Evolutionary conservation across 1,140 invertebrate genomes (phyloP).

Genomic region (Drosophila tristis): DNA sequence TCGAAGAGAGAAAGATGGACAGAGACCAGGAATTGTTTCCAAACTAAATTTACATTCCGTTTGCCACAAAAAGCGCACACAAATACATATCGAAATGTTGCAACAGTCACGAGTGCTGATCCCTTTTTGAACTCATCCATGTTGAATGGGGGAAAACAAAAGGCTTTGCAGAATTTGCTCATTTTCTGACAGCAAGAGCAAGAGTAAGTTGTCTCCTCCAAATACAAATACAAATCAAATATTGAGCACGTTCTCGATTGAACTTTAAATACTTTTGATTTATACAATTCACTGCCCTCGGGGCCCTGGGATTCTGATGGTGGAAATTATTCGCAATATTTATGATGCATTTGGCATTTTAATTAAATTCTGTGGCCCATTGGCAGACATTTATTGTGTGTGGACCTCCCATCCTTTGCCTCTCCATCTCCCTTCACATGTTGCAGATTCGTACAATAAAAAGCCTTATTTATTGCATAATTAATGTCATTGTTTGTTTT

Average conservation of each 20-base stretch:
- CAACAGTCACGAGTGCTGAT: constrained; percentile 53
- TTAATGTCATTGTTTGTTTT: constrained; percentile 57
- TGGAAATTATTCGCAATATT: constrained; percentile 57
- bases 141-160: no score
- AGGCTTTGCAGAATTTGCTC: no score
- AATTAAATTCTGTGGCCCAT: constrained; percentile 64
- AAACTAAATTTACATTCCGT: constrained; percentile 35
- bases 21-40: constrained; percentile 20
- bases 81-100: no score
- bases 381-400: constrained; percentile 58
- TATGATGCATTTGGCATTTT: constrained; percentile 76
- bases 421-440: constrained; percentile 3
- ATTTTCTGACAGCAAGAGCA: no score
- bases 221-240: no score
- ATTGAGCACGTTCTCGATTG: no score
- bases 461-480: constrained; percentile 72
- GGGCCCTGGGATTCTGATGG: no score
- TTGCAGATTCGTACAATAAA: constrained; percentile 27
- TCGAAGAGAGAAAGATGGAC: constrained; percentile 5
- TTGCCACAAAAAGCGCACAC: constrained; percentile 21
- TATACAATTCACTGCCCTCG: constrained; percentile 31
- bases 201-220: no score
- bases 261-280: constrained; percentile 38
- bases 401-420: neutral
- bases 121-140: constrained; percentile 24